A percentile compares a stretch with the other conserved stretches of the same genome.
phyloP scores from a whole-genome alignment of 2,888 invertebrate genomes.

The Drosophila kokeensis region DNA sequence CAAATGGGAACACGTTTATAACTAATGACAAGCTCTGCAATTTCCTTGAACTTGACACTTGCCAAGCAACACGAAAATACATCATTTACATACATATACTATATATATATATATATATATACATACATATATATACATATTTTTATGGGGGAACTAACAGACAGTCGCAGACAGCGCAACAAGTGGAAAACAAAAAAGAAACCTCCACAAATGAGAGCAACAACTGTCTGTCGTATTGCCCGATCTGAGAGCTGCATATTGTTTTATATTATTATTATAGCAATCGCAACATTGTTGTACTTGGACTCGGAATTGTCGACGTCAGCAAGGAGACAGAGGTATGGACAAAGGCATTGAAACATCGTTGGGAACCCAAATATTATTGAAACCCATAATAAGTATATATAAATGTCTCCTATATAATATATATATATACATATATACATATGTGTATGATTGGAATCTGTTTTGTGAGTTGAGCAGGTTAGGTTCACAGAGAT shows the following conservation, averaged over 20 bases:
- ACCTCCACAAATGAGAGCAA: slow-evolving; percentile 3
- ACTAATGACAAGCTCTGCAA: slow-evolving; percentile 66
- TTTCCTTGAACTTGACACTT: slow-evolving; percentile 84
- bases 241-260: slow-evolving; percentile 19
- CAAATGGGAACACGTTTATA: slow-evolving; percentile 51
- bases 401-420: not conserved
- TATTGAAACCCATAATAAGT: not conserved
- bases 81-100: slow-evolving; percentile 25
- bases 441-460: slow-evolving; percentile 3
- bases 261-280: slow-evolving; percentile 26
- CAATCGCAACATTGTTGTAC: slow-evolving; percentile 25
- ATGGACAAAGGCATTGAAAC: slow-evolving; percentile 27
- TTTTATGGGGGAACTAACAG: slow-evolving; percentile 33
- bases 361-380: slow-evolving; percentile 33
- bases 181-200: slow-evolving; percentile 29
- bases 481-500: slow-evolving; percentile 39
- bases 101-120: slow-evolving; percentile 23
- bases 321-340: slow-evolving; percentile 58
- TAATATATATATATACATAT: not conserved
- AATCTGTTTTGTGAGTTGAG: slow-evolving; percentile 13
- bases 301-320: slow-evolving; percentile 28
- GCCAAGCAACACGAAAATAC: slow-evolving; percentile 44
- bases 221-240: slow-evolving; percentile 17
- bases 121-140: slow-evolving; percentile 24
- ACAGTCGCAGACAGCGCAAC: slow-evolving; percentile 45